Conservation (phyloP, 2,797 vertebrate species). For the Capromys pilorides region DNA sequence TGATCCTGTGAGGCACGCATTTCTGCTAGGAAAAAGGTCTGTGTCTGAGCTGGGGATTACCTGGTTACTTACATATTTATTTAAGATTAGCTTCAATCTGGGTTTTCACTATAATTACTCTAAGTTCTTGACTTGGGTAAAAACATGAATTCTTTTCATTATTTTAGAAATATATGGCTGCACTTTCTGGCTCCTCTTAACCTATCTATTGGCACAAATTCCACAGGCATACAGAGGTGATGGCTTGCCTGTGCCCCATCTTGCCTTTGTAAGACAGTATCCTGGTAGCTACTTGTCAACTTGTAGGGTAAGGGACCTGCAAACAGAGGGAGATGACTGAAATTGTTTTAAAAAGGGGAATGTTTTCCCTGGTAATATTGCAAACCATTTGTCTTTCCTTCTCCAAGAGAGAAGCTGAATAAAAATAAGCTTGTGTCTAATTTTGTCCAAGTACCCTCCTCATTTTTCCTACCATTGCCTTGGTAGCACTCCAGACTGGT, state of each 20-base stretch:
- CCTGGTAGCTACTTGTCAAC: not conserved
- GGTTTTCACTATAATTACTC: not conserved
- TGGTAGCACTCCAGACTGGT: slow-evolving; percentile 80
- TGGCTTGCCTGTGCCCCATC: not conserved
- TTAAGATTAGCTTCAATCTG: not conserved
- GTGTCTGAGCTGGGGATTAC: not conserved
- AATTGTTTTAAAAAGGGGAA: not conserved
- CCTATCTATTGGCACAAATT: not conserved
- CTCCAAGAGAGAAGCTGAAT: slow-evolving; percentile 83
- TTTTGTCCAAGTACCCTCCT: slow-evolving; percentile 87
- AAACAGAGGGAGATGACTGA: not conserved
- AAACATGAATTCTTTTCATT: not conserved
- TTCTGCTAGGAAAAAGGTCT: not conserved
- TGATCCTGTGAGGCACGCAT: not conserved
- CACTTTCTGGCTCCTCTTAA: not conserved
- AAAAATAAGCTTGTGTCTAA: slow-evolving; percentile 90
- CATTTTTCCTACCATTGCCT: slow-evolving; percentile 73
- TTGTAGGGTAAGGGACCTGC: not conserved
- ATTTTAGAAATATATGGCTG: not conserved
- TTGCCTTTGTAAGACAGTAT: too few relatives aligned
- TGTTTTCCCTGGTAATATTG: slow-evolving; percentile 1
- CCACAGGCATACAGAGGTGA: not conserved
- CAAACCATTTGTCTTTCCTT: slow-evolving; percentile 73
- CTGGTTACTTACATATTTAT: not conserved
- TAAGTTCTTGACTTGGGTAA: not conserved